phyloP scores from a whole-genome alignment of 2,888 invertebrate genomes.

The Leucoma salicis region DNA sequence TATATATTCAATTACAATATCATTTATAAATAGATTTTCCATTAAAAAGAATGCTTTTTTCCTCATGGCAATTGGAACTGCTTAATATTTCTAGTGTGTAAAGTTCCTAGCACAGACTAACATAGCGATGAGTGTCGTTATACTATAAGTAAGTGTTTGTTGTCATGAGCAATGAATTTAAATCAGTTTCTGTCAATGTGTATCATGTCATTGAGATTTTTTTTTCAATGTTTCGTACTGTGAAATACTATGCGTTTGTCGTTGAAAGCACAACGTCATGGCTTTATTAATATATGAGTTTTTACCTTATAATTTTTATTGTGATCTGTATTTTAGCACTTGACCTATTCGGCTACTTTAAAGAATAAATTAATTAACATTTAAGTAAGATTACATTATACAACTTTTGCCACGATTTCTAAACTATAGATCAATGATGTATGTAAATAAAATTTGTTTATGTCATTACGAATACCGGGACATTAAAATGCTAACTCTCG shows the following conservation, averaged over 20 bases:
- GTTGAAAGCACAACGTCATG: background rate
- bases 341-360: too few relatives aligned
- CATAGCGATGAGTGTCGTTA: conserved; percentile 30
- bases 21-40: conserved; percentile 46
- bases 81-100: conserved; percentile 39
- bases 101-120: conserved; percentile 6
- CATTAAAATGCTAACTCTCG: conserved; percentile 49
- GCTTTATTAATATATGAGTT: too few relatives aligned
- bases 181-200: conserved; percentile 30
- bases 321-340: too few relatives aligned
- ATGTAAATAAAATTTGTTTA: too few relatives aligned
- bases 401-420: too few relatives aligned
- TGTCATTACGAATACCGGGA: too few relatives aligned
- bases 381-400: too few relatives aligned
- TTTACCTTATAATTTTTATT: too few relatives aligned
- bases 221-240: conserved; percentile 11
- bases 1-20: conserved; percentile 37
- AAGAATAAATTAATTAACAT: too few relatives aligned
- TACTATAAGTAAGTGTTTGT: conserved; percentile 35
- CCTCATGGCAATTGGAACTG: conserved; percentile 26
- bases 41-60: conserved; percentile 27
- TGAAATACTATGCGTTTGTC: too few relatives aligned
- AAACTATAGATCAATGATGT: too few relatives aligned
- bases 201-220: conserved; percentile 28
- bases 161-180: conserved; percentile 42